Evolutionary conservation across 2,113 vertebrate genomes (phyloP).

Genomic region (Ellobius talpinus): DNA sequence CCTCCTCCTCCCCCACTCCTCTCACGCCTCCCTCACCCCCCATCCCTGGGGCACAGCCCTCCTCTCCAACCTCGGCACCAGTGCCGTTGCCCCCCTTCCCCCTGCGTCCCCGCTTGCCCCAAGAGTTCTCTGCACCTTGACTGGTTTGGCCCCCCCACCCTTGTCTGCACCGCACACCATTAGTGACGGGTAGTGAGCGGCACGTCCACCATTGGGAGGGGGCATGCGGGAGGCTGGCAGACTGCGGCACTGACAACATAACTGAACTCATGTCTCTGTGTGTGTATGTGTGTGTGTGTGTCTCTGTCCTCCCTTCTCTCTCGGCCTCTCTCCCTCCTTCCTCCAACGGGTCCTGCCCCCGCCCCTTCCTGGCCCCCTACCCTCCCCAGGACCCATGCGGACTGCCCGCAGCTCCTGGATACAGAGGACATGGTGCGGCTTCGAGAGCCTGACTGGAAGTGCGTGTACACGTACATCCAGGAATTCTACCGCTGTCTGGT

Average conservation of each 20-base stretch:
- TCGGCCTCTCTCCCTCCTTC: slow-evolving; percentile 66
- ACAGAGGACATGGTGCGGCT: slow-evolving; percentile 99
- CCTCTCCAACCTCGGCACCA: slow-evolving; percentile 77
- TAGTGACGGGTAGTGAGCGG: slow-evolving; percentile 78
- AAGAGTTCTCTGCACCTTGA: slow-evolving; percentile 82
- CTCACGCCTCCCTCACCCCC: slow-evolving; percentile 83
- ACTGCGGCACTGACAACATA: slow-evolving; percentile 81
- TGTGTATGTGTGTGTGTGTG: slow-evolving; percentile 83
- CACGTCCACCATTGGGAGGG: slow-evolving; percentile 78
- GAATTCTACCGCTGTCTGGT: slow-evolving; percentile 99
- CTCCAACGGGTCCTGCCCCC: slow-evolving; percentile 78
- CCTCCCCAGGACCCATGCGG: slow-evolving; percentile 95
- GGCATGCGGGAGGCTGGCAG: slow-evolving; percentile 87
- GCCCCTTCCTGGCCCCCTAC: slow-evolving; percentile 84
- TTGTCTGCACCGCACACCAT: slow-evolving; percentile 79
- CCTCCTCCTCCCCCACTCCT: slow-evolving; percentile 71
- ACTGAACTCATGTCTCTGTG: slow-evolving; percentile 88
- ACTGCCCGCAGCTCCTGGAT: slow-evolving; percentile 99
- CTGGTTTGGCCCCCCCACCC: slow-evolving; percentile 84
- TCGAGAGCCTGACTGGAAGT: slow-evolving; percentile 99
- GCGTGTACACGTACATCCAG: slow-evolving; percentile 99
- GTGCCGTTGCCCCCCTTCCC: background rate
- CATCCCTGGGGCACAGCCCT: slow-evolving; percentile 82
- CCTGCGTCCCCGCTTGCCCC: slow-evolving; percentile 80
- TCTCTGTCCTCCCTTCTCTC: slow-evolving; percentile 82